phyloP scores from a whole-genome alignment of 2,888 invertebrate species.

The Aleiodes testaceus region DNA sequence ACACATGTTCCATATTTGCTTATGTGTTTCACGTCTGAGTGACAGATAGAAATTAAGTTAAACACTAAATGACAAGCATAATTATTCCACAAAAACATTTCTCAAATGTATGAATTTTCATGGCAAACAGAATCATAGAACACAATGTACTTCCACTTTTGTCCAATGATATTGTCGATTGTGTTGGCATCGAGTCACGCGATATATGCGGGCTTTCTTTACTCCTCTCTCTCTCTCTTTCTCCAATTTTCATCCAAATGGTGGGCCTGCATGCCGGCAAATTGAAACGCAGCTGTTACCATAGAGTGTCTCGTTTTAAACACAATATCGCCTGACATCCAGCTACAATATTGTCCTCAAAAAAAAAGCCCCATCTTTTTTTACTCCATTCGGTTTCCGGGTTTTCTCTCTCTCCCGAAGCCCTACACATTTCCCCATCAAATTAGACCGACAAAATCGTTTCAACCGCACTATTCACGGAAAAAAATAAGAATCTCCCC shows the following conservation, averaged over 20 bases:
- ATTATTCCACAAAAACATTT: neutral
- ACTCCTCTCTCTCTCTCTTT: slow-evolving; percentile 3
- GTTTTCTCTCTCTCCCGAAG: slow-evolving; percentile 8
- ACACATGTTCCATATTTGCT: neutral
- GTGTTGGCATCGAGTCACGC: slow-evolving; percentile 31
- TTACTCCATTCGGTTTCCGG: neutral
- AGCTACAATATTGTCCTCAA: slow-evolving; percentile 11
- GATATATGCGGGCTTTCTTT: slow-evolving; percentile 39
- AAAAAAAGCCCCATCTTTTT: neutral
- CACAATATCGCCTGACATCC: neutral
- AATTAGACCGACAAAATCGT: slow-evolving; percentile 10
- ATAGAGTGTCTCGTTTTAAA: slow-evolving; percentile 16
- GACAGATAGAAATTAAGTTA: neutral
- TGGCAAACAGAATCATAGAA: slow-evolving; percentile 16
- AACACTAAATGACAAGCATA: neutral
- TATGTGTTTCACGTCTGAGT: neutral
- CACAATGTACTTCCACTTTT: slow-evolving; percentile 11
- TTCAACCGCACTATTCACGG: neutral
- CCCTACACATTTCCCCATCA: slow-evolving; percentile 15
- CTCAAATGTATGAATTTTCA: neutral
- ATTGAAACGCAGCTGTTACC: slow-evolving; percentile 37
- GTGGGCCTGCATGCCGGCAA: slow-evolving; percentile 38
- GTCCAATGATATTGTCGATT: slow-evolving; percentile 14
- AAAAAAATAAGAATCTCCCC: neutral
- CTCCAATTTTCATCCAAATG: slow-evolving; percentile 20